Conservation (phyloP, 1,140 invertebrate species). For the Camponotus floridanus region DNA sequence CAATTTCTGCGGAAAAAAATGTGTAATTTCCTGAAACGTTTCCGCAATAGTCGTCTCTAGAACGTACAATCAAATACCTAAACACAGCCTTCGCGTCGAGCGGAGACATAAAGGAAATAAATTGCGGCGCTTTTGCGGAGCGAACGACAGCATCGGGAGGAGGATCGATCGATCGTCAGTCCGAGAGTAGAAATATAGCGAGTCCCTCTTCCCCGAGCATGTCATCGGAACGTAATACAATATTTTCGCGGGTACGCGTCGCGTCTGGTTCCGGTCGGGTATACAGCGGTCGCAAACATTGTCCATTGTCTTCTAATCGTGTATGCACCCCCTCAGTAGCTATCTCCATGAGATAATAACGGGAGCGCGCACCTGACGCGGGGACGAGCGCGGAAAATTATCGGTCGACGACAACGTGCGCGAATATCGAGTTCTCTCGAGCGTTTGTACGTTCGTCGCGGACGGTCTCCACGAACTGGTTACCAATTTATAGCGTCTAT, state of each 20-base stretch:
- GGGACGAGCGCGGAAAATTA: conserved; percentile 13
- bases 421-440: not conserved
- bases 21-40: conserved; percentile 46
- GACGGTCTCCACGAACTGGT: conserved; percentile 49
- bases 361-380: conserved; percentile 70
- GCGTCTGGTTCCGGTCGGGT: conserved; percentile 36
- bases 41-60: conserved; percentile 22
- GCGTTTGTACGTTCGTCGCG: not conserved
- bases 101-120: conserved; percentile 54
- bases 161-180: conserved; percentile 43
- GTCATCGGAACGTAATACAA: conserved; percentile 41
- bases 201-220: not conserved
- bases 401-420: conserved; percentile 25
- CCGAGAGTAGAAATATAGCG: conserved; percentile 25
- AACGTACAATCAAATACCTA: conserved; percentile 55
- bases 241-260: conserved; percentile 28
- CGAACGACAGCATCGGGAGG: conserved; percentile 21
- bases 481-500: conserved; percentile 70
- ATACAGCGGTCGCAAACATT: conserved; percentile 7
- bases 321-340: conserved; percentile 65
- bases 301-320: conserved; percentile 62
- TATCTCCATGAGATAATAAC: conserved; percentile 62
- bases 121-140: conserved; percentile 32
- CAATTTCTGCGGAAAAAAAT: not conserved
- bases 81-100: conserved; percentile 20